Base-by-base conservation (phyloP, 2,797 vertebrate genomes). In the Thamnophis elegans region DNA sequence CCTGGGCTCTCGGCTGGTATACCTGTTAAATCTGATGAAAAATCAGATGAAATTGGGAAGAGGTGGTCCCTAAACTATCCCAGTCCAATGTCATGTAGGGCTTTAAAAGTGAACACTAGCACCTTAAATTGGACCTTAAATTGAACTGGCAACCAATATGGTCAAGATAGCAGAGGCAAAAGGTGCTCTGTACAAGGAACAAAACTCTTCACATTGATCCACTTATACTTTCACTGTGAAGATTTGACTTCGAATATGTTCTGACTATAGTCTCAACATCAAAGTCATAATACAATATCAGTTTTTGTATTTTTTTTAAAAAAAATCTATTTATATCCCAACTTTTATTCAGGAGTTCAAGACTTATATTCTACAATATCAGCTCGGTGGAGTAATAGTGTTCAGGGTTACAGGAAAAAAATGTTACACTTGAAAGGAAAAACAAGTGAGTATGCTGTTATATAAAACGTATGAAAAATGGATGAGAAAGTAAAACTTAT, bases 381-480 rank as follows among this genome's bases (percentile, higher is more conserved):
- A 78, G 22, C 10, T 22, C 9, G 11, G 10, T 82, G 20, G 22
- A 82, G 73, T 47, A 82, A 47, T n/a, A 18, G n/a, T 12, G 47
- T 14, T 82, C 16, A n/a, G 16, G 8, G 25, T 16, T 20, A 47
- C 1, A 14, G 59, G 36, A n/a, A 14, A 10, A 12, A 7, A 12
- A 3, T 4, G 14, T 42, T 86, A n/a, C 20, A 11, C 11, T 36
- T 90, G 51, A 62, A 36, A 58, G 10, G 16, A 3, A 11, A 56
- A 32, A 26, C 6, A 22, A 85, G 36, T 47, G 13, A 2, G 14
- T 78, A 78, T 0, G 58, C 2, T 28, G 0, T 1, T 73, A 91
- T 12, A 90, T 47, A 89, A 59, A 85, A 18, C 8, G 14, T 1
- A 1, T 85, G 11, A 13, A 20, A 26, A 0, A 0, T 53, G 0